These are phyloP conservation scores for Lipophrys pholis DNA, from an alignment of 2,113 vertebrate species.

Conservation along the genomic window DNA sequence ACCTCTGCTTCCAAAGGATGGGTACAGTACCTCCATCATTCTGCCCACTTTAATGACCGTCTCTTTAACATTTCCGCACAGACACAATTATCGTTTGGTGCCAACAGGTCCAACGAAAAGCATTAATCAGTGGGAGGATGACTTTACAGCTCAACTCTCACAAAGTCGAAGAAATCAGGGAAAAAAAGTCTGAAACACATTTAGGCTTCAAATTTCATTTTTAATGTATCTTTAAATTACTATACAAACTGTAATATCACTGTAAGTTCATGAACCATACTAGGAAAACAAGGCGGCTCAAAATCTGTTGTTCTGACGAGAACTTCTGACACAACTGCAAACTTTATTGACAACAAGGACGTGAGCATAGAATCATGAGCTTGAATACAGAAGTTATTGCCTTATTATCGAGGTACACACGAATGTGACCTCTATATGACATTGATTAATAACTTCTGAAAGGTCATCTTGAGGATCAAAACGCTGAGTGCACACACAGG, in stretches of 20 bases:
- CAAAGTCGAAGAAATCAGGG: neutral
- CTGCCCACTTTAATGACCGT: slow-evolving; percentile 53
- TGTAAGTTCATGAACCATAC: neutral
- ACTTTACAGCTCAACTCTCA: slow-evolving; percentile 9
- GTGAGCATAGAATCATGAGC: no score
- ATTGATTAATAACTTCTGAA: no score
- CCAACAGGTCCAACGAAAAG: slow-evolving; percentile 35
- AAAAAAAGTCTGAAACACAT: neutral
- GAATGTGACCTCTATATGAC: no score
- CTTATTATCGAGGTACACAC: neutral
- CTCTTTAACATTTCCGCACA: slow-evolving; percentile 37
- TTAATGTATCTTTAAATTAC: neutral
- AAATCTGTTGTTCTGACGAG: neutral
- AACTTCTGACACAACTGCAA: neutral
- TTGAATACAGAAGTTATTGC: no score
- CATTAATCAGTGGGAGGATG: slow-evolving; percentile 10
- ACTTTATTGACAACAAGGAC: neutral
- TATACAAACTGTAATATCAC: neutral
- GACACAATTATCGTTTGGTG: slow-evolving; percentile 50
- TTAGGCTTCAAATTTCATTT: neutral
- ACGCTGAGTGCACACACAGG: no score
- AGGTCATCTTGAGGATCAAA: no score
- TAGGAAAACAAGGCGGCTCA: neutral
- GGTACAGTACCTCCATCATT: slow-evolving; percentile 61
- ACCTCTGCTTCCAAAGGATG: slow-evolving; percentile 52